Evolutionary conservation across 2,888 invertebrate species (phyloP).

Genomic region (Limnephilus marmoratus): DNA sequence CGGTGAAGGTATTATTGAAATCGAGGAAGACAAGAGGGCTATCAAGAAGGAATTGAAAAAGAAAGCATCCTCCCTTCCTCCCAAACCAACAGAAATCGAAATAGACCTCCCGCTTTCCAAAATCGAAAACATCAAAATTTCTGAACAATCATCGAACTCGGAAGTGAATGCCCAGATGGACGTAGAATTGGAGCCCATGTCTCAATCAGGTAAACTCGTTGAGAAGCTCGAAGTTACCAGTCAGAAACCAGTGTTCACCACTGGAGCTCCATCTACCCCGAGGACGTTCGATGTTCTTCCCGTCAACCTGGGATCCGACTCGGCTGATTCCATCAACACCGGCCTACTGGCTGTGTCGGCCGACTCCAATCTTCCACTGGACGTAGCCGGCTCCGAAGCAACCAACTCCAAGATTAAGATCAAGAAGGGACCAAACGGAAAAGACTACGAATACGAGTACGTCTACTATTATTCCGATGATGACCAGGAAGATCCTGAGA

Average conservation of each 20-base stretch:
- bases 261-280: constrained; percentile 71
- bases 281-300: constrained; percentile 74
- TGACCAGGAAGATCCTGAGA: constrained; percentile 80
- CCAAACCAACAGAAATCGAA: constrained; percentile 70
- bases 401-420: constrained; percentile 87
- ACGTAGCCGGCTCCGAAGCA: constrained; percentile 83
- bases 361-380: constrained; percentile 77
- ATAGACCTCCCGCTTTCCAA: constrained; percentile 75
- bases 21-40: constrained; percentile 74
- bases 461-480: constrained; percentile 94
- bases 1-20: constrained; percentile 74
- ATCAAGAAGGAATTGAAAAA: constrained; percentile 72
- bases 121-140: constrained; percentile 75
- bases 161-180: constrained; percentile 74
- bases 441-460: constrained; percentile 94
- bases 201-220: constrained; percentile 74
- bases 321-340: constrained; percentile 75
- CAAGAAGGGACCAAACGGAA: constrained; percentile 92
- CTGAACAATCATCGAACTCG: constrained; percentile 75
- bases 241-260: constrained; percentile 78
- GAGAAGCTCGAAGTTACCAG: constrained; percentile 75
- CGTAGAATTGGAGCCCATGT: constrained; percentile 74
- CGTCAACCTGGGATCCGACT: constrained; percentile 75
- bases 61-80: constrained; percentile 71
- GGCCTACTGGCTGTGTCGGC: constrained; percentile 73